phyloP scores from a whole-genome alignment of 2,113 vertebrate species.

The Columba janthina region DNA sequence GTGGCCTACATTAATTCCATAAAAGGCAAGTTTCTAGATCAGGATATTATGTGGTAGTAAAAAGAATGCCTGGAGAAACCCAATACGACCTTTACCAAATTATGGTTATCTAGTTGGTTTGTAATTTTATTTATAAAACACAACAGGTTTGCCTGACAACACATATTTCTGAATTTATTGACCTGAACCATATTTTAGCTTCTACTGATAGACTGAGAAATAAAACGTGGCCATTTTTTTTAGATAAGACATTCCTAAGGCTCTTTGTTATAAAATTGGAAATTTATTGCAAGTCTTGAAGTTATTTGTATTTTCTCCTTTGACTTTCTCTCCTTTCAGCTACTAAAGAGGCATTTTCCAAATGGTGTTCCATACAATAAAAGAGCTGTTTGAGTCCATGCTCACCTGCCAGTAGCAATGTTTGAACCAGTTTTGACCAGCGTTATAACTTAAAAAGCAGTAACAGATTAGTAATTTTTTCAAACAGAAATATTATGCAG shows the following conservation, averaged over 20 bases:
- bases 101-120: neutral
- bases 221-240: neutral
- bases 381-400: neutral
- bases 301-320: neutral
- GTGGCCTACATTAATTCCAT: neutral
- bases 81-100: neutral
- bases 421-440: neutral
- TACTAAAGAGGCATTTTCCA: neutral
- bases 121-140: neutral
- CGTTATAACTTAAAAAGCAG: neutral
- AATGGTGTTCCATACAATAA: neutral
- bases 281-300: neutral
- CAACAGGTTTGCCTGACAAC: neutral
- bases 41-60: neutral
- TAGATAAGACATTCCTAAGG: neutral
- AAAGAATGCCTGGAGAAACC: neutral
- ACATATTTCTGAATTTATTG: neutral
- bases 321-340: neutral
- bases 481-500: neutral
- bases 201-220: neutral
- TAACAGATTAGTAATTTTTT: neutral
- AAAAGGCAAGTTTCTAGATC: neutral
- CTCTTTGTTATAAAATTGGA: neutral
- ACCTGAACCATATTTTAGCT: neutral
- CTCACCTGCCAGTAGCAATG: neutral